Evolutionary conservation across 2,888 invertebrate species (phyloP).

Genomic region (Eubasilissa splendida): DNA sequence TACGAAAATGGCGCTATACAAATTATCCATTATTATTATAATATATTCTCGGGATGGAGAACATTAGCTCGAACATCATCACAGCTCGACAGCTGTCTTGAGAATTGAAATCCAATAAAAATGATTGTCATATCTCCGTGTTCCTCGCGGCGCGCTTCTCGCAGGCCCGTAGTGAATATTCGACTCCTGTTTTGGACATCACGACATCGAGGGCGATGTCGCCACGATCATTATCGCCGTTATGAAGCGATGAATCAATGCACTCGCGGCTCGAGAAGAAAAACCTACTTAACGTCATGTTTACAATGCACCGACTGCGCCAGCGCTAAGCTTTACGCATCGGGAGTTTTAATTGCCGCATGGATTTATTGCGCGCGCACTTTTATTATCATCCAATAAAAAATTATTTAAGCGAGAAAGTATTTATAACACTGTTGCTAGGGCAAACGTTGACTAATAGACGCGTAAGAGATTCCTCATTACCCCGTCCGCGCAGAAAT

Average conservation of each 20-base stretch:
- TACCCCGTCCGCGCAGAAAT: no score
- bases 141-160: not conserved
- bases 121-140: conserved; percentile 1
- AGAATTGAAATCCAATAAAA: no score
- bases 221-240: conserved; percentile 24
- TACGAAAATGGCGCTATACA: no score
- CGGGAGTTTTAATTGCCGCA: conserved; percentile 46
- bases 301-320: conserved; percentile 37
- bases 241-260: conserved; percentile 32
- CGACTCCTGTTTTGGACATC: conserved; percentile 20
- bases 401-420: conserved; percentile 18
- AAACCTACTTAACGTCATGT: conserved; percentile 26
- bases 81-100: no score
- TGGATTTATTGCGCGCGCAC: conserved; percentile 46
- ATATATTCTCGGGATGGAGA: no score
- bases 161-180: not conserved
- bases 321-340: conserved; percentile 32
- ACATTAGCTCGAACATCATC: no score
- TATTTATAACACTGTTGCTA: not conserved
- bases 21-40: no score
- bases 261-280: not conserved
- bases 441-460: no score
- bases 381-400: conserved; percentile 31
- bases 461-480: no score
- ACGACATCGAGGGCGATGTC: conserved; percentile 18